Conservation (phyloP, 2,113 vertebrate genomes). For the Elanoides forficatus region DNA sequence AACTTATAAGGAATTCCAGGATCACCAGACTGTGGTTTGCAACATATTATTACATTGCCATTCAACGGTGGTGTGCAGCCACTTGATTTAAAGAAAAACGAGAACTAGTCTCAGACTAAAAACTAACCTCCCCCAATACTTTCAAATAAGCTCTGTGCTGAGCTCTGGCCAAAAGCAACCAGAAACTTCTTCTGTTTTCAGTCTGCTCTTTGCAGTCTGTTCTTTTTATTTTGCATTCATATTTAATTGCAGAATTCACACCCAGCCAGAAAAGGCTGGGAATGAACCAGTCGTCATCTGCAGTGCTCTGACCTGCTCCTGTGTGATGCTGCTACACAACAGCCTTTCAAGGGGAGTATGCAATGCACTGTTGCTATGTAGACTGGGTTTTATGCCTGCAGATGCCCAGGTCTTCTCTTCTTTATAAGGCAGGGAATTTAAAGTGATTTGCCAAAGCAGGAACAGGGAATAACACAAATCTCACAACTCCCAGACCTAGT, state of each 20-base stretch:
- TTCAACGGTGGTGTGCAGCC: neutral
- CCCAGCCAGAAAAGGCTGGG: neutral
- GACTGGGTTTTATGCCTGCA: neutral
- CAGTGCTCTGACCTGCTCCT: neutral
- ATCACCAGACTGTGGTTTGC: constrained; percentile 40
- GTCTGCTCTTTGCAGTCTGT: constrained; percentile 29
- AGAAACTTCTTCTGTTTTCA: constrained; percentile 27
- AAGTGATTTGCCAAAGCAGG: neutral
- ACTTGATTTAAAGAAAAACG: neutral
- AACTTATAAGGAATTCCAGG: constrained; percentile 43
- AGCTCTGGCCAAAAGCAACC: constrained; percentile 13
- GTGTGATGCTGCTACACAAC: neutral
- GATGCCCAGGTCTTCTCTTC: neutral
- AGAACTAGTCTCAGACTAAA: neutral
- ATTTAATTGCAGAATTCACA: constrained; percentile 40
- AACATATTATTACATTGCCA: constrained; percentile 21
- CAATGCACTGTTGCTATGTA: neutral
- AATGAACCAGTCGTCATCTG: neutral
- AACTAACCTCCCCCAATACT: neutral
- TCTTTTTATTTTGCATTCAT: constrained; percentile 40
- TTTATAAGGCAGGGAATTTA: neutral
- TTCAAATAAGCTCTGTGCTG: neutral
- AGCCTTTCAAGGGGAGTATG: neutral
- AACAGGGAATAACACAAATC: neutral
- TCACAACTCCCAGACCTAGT: neutral